Evolutionary conservation across 1,140 invertebrate species (phyloP).

Genomic region (Drosophila virilis): DNA sequence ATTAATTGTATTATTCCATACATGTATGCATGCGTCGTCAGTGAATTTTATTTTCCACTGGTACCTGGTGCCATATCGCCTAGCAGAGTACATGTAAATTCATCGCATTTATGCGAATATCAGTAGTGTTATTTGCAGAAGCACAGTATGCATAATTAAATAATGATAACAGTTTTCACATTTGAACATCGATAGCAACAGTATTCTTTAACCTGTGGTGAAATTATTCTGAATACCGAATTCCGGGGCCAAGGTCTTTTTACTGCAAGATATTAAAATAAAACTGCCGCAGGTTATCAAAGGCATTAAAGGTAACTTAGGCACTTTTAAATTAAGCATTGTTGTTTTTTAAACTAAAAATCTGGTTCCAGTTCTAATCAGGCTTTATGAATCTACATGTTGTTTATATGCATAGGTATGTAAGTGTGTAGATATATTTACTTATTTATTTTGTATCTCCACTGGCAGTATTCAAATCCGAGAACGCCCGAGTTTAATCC

Average conservation of each 20-base stretch:
- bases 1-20: too few species aligned
- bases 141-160: background rate
- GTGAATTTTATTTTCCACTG: background rate
- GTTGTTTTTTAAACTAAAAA: constrained; percentile 63
- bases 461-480: constrained; percentile 44
- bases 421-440: constrained; percentile 5
- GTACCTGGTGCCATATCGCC: background rate
- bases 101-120: constrained; percentile 27
- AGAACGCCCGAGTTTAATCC: constrained; percentile 24
- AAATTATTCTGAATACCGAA: too few species aligned
- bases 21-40: constrained; percentile 1
- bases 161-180: too few species aligned
- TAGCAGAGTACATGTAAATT: constrained; percentile 37
- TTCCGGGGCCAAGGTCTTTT: too few species aligned
- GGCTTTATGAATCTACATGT: constrained; percentile 36
- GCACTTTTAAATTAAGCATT: constrained; percentile 5
- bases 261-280: background rate
- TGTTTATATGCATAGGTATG: constrained; percentile 28
- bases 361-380: constrained; percentile 58
- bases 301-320: background rate
- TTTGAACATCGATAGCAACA: too few species aligned
- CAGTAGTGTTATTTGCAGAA: constrained; percentile 1
- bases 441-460: constrained; percentile 21
- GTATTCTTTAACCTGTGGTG: too few species aligned
- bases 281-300: constrained; percentile 24